These are phyloP conservation scores for Hyperoplus immaculatus DNA, from an alignment of 2,797 vertebrate genomes.

Conservation along the genomic window DNA sequence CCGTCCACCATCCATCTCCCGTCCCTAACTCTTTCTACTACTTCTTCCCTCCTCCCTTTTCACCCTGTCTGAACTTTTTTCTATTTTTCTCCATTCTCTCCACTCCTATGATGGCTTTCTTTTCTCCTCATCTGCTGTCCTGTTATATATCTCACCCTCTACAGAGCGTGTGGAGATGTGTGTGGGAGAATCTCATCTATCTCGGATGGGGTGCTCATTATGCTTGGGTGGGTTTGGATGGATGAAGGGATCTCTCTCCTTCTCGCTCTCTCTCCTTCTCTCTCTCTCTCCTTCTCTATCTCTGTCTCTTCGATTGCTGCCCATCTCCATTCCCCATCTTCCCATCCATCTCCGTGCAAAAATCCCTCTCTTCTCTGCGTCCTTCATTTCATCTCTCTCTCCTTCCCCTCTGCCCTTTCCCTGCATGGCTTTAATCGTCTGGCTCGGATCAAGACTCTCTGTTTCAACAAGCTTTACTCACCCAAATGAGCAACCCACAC, in stretches of 20 bases:
- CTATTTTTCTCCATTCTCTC: slow-evolving; percentile 31
- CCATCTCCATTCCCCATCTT: neutral
- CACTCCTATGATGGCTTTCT: slow-evolving; percentile 27
- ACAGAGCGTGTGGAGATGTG: slow-evolving; percentile 12
- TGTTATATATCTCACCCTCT: slow-evolving; percentile 30
- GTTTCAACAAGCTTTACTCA: slow-evolving; percentile 33
- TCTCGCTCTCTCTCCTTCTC: slow-evolving; percentile 8
- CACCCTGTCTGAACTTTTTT: slow-evolving; percentile 20
- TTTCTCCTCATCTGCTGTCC: slow-evolving; percentile 59
- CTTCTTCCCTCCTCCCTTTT: neutral
- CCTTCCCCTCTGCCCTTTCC: too few relatives aligned
- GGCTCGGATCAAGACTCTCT: slow-evolving; percentile 29
- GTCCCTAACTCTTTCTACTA: neutral
- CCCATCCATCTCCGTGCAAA: neutral
- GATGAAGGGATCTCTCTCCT: slow-evolving; percentile 47
- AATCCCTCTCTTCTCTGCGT: neutral
- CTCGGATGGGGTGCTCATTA: slow-evolving; percentile 49
- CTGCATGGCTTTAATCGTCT: slow-evolving; percentile 36
- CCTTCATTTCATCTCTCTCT: too few relatives aligned
- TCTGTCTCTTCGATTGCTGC: neutral
- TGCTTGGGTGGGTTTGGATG: slow-evolving; percentile 54
- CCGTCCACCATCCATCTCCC: slow-evolving; percentile 7
- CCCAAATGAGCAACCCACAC: slow-evolving; percentile 32
- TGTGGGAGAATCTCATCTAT: slow-evolving; percentile 46
- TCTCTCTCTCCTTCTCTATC: slow-evolving; percentile 12